Conservation (phyloP, 2,113 vertebrate genomes). For the Melanostigma gelatinosum region DNA sequence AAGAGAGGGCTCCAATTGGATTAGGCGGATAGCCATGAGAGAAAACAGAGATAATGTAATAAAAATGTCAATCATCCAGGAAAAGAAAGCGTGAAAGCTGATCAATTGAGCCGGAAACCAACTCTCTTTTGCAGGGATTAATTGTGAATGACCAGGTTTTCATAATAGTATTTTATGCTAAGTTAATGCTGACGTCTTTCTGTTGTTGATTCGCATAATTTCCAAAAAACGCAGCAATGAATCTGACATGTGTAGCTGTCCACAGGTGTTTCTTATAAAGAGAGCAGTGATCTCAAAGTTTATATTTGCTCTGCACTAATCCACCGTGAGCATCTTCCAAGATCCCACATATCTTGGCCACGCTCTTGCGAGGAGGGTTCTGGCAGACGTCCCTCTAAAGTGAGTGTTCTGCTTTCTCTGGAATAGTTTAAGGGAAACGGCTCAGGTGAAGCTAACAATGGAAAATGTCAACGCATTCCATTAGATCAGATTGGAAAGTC, state of each 20-base stretch:
- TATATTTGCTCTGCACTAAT: slow-evolving; percentile 66
- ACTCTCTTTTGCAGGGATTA: neutral
- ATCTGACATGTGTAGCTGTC: neutral
- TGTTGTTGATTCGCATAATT: neutral
- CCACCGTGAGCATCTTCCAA: slow-evolving; percentile 66
- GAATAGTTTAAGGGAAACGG: slow-evolving; percentile 52
- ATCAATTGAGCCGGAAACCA: neutral
- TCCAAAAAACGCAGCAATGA: neutral
- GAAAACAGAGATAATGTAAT: slow-evolving; percentile 49
- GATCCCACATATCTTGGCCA: slow-evolving; percentile 63
- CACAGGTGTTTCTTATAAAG: slow-evolving; percentile 59
- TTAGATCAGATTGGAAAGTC: slow-evolving; percentile 63
- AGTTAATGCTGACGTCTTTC: neutral
- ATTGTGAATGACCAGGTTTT: neutral
- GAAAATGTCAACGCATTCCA: slow-evolving; percentile 64
- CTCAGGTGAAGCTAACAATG: slow-evolving; percentile 63
- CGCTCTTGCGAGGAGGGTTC: slow-evolving; percentile 51
- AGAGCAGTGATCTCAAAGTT: slow-evolving; percentile 64
- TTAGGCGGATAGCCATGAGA: slow-evolving; percentile 41
- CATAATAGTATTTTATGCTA: neutral
- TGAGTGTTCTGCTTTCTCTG: slow-evolving; percentile 34
- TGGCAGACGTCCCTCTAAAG: slow-evolving; percentile 54
- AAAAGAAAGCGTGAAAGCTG: slow-evolving; percentile 18
- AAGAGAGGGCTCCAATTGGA: slow-evolving; percentile 31
- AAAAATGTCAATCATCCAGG: slow-evolving; percentile 39